Percentiles rank a stretch among this genome's conserved stretches.
Evolutionary conservation across 2,888 invertebrate genomes (phyloP).

Genomic region (Diachrysia chrysitis): DNA sequence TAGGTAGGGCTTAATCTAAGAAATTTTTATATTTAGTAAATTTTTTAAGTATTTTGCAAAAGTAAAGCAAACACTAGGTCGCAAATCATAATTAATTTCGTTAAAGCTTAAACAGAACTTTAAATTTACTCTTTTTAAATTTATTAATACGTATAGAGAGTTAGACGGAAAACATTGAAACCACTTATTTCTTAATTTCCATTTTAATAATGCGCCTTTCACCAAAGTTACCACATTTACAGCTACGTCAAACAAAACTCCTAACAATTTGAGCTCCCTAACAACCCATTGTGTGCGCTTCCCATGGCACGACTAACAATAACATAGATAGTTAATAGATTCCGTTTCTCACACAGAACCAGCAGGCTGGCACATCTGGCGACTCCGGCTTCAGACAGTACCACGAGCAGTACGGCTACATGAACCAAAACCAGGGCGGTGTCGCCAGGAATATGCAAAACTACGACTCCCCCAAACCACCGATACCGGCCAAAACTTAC

Average conservation of each 20-base stretch:
- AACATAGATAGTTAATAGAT: slow-evolving; percentile 60
- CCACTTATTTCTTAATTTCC: slow-evolving; percentile 51
- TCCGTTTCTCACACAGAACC: slow-evolving; percentile 78
- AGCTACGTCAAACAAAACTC: slow-evolving; percentile 63
- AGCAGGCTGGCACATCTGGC: slow-evolving; percentile 84
- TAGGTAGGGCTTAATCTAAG: too few species aligned
- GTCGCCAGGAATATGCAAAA: slow-evolving; percentile 81
- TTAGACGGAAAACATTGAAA: slow-evolving; percentile 14
- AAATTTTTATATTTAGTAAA: too few species aligned
- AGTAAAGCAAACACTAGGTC: too few species aligned
- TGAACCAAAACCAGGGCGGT: slow-evolving; percentile 80
- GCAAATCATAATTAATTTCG: too few species aligned
- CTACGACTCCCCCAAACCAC: slow-evolving; percentile 84
- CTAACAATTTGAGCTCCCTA: slow-evolving; percentile 66
- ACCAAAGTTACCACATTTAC: slow-evolving; percentile 64
- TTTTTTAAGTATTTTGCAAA: too few species aligned
- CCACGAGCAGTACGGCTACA: slow-evolving; percentile 88
- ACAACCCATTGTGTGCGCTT: slow-evolving; percentile 74
- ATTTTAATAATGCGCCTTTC: slow-evolving; percentile 62
- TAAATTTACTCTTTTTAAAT: neutral
- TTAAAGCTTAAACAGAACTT: neutral
- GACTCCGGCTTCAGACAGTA: slow-evolving; percentile 85
- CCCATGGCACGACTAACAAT: slow-evolving; percentile 68
- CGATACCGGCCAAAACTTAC: slow-evolving; percentile 86
- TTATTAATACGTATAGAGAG: neutral